These are phyloP conservation scores for Alosa sapidissima DNA, from an alignment of 2,797 vertebrate genomes.

Conservation along the genomic window DNA sequence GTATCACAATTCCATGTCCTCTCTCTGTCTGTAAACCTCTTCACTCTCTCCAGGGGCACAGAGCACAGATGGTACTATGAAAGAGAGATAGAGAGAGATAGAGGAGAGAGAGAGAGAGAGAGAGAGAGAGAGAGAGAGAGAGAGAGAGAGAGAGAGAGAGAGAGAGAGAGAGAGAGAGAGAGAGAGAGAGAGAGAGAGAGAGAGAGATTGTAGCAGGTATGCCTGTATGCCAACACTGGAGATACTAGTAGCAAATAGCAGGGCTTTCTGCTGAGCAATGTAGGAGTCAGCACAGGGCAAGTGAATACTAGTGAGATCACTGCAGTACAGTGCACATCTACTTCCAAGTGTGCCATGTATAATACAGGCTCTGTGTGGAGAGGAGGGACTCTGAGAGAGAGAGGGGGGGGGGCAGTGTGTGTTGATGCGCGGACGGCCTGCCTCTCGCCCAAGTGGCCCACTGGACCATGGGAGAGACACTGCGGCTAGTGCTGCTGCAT, in stretches of 20 bases:
- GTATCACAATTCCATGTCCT: constrained; percentile 3
- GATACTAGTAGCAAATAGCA: not conserved
- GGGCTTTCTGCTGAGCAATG: not conserved
- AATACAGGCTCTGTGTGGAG: not conserved
- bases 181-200: not conserved
- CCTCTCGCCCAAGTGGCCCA: not conserved
- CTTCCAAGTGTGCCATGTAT: not conserved
- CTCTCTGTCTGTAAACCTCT: constrained; percentile 32
- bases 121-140: not conserved
- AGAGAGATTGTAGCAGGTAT: not conserved
- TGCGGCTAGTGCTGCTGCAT: not conserved
- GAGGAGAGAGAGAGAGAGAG: not conserved
- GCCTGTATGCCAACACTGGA: not conserved
- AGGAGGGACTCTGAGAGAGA: not conserved
- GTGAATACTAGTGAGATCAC: not conserved
- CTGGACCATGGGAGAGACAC: not conserved
- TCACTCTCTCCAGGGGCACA: constrained; percentile 37
- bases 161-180: not conserved
- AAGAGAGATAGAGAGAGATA: not conserved
- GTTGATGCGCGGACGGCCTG: not conserved
- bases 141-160: not conserved
- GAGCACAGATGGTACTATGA: constrained; percentile 35
- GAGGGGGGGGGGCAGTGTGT: not conserved
- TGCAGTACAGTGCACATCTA: not conserved
- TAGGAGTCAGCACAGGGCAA: not conserved